Evolutionary conservation across 2,113 vertebrate species (phyloP), one percentile per base, ranked within the genome.

Genomic region (Prunella fulvescens): DNA sequence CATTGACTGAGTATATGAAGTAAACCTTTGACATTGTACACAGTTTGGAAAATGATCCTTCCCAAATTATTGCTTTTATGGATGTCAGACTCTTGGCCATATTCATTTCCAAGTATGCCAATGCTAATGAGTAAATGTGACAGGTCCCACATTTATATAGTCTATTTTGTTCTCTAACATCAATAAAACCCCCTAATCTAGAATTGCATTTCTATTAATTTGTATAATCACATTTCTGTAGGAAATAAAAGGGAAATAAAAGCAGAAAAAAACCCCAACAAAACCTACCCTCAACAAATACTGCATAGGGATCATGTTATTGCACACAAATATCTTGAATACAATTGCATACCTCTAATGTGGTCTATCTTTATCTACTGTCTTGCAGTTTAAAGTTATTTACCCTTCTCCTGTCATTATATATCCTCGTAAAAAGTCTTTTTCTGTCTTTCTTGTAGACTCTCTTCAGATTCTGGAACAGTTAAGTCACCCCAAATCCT

Each of bases 381-480:
- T 51, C 35, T 28, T 61, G 42, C 24, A 26, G 7, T 29, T 65
- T 40, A 31, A 57, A 57, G 45, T 12, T 1, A 19, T 31, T 70
- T 42, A 23, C 9, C 5, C 19, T 56, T 72, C 7, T 51, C 17
- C 3, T 58, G 3, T 33, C 22, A 54, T 15, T 50, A 40, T 7
- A 26, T 14, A 5, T 4, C 26, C 14, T 40, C 0, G 0, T 31
- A 45, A 35, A 71, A 79, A n/a, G 19, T 8, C 17, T 3, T 33
- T 54, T 42, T 64, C 15, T 35, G 1, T 8, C 28, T 56, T 50
- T 50, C 12, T 64, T n/a, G 9, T 22, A 45, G 23, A 28, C 2
- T 64, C 4, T 19, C 9, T 51, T 79, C 29, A 65, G 28, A 42
- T 29, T 71, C 13, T n/a, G 50, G 24, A 58, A 31, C 9, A n/a